Conservation (phyloP, 2,113 vertebrate genomes). For the Leptobrachium ailaonicum region DNA sequence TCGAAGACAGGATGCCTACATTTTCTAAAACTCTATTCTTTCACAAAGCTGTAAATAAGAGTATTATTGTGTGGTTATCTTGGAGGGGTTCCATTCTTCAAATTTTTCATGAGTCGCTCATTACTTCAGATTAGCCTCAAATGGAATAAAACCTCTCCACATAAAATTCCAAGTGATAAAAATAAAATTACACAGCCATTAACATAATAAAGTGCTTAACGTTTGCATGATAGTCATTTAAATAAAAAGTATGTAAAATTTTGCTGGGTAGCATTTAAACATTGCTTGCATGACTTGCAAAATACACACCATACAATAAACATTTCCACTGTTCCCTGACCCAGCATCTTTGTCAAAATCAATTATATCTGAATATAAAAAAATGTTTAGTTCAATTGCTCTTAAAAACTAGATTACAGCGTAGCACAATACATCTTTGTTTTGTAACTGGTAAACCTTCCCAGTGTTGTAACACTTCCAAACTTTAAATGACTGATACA, state of each 20-base stretch:
- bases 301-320: neutral
- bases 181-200: neutral
- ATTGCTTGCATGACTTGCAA: neutral
- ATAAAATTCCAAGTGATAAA: neutral
- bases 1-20: neutral
- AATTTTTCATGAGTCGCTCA: neutral
- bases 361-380: slow-evolving; percentile 4
- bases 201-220: neutral
- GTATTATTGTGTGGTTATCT: neutral
- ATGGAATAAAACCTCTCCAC: no score
- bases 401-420: neutral
- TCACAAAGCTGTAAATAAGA: neutral
- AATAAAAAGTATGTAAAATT: neutral
- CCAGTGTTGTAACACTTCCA: neutral
- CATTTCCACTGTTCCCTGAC: neutral
- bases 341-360: neutral
- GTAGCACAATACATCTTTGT: slow-evolving; percentile 14
- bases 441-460: slow-evolving; percentile 2
- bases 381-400: neutral
- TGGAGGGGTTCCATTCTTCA: neutral
- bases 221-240: neutral
- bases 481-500: slow-evolving; percentile 9
- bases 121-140: neutral
- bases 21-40: neutral
- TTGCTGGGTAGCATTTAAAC: neutral